phyloP scores from a whole-genome alignment of 2,797 vertebrate species.

The Manis crassicaudata region DNA sequence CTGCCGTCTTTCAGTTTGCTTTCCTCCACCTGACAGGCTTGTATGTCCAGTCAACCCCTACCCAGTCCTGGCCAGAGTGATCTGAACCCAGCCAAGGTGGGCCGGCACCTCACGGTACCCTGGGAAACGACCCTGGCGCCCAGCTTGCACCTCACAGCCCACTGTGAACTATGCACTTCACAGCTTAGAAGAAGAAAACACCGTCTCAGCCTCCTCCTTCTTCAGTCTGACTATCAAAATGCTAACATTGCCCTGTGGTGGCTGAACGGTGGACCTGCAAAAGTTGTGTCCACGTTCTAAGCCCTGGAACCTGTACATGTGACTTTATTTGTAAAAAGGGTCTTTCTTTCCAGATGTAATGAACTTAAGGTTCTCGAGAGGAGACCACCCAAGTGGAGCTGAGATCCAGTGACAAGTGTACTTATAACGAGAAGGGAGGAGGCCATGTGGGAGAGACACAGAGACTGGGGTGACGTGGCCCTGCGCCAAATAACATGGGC shows the following conservation, averaged over 20 bases:
- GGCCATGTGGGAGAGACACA: not conserved
- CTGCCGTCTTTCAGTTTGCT: not conserved
- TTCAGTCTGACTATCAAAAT: not conserved
- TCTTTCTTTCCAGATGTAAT: not conserved
- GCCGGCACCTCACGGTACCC: rapidly evolving
- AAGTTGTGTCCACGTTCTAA: not conserved
- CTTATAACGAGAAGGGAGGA: not conserved
- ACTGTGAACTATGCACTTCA: not conserved
- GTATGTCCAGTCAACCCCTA: rapidly evolving
- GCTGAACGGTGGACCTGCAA: rapidly evolving
- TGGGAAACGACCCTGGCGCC: not conserved
- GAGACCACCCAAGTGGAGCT: not conserved
- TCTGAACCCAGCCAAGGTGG: not conserved
- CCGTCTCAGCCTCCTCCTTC: no score
- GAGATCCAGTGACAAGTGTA: not conserved
- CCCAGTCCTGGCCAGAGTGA: not conserved
- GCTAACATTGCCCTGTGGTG: not conserved
- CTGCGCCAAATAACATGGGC: rapidly evolving
- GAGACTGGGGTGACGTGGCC: not conserved
- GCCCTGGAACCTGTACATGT: not conserved
- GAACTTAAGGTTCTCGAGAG: not conserved
- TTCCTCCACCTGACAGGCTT: rapidly evolving
- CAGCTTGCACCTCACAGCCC: not conserved
- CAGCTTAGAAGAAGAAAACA: not conserved
- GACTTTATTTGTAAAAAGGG: not conserved